A percentile compares a stretch with the other conserved stretches of the same genome.
Conservation (phyloP, 2,797 vertebrate species). For the Ambastaia sidthimunki region DNA sequence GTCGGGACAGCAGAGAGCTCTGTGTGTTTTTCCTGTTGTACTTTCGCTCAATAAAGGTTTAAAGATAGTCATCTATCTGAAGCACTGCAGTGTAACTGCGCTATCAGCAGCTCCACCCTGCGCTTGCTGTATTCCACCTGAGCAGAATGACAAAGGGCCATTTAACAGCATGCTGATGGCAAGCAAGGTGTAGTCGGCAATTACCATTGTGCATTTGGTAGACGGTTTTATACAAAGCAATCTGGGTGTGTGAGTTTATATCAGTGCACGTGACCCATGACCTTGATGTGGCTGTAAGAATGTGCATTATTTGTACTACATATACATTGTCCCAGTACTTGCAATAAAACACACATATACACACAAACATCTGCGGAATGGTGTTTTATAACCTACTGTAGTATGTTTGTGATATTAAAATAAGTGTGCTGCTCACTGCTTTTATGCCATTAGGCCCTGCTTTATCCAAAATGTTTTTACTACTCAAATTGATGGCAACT, state of each 20-base stretch:
- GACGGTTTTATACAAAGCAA: neutral
- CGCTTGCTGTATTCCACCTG: neutral
- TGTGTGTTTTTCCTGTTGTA: conserved; percentile 21
- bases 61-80: conserved; percentile 34
- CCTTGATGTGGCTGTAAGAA: neutral
- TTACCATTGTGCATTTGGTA: neutral
- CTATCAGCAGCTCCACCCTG: neutral
- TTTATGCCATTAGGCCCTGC: neutral
- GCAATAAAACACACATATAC: too few species aligned
- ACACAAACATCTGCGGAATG: neutral
- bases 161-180: neutral
- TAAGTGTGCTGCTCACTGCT: neutral
- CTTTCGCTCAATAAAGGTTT: conserved; percentile 24
- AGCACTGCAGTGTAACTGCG: conserved; percentile 16
- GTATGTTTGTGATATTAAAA: neutral
- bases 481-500: neutral
- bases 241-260: neutral
- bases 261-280: neutral
- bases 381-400: neutral
- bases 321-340: too few species aligned
- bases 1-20: conserved; percentile 1
- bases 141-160: conserved; percentile 13
- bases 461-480: too few species aligned
- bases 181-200: neutral
- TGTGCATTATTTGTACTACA: too few species aligned